These are phyloP conservation scores for Carcina quercana DNA, from an alignment of 2,888 invertebrate species.

Conservation along the genomic window DNA sequence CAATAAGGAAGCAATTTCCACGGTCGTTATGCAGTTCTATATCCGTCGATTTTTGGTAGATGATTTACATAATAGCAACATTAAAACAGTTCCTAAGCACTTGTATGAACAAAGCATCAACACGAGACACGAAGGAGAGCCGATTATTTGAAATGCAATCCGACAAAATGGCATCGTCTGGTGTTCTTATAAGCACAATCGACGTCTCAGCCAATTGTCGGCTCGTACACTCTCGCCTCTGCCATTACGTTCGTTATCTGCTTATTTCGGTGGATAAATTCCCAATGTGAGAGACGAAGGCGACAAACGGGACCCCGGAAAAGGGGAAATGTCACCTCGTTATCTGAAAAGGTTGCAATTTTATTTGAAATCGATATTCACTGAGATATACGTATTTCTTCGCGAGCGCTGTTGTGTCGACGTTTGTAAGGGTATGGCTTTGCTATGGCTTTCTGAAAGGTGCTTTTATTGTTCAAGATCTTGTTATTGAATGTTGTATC, in stretches of 20 bases:
- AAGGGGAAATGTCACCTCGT: slow-evolving; percentile 72
- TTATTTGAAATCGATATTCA: slow-evolving; percentile 74
- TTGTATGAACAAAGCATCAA: too few species aligned
- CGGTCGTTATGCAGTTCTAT: too few species aligned
- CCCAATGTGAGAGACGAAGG: slow-evolving; percentile 53
- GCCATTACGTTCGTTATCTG: slow-evolving; percentile 68
- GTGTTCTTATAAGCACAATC: slow-evolving; percentile 6
- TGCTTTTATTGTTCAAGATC: too few species aligned
- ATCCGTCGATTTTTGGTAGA: too few species aligned
- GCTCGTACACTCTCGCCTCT: slow-evolving; percentile 35
- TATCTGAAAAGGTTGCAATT: slow-evolving; percentile 74
- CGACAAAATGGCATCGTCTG: slow-evolving; percentile 19
- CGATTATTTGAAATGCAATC: slow-evolving; percentile 19
- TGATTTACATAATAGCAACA: too few species aligned
- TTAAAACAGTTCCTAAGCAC: too few species aligned
- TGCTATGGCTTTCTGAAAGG: slow-evolving; percentile 8
- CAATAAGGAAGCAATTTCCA: too few species aligned
- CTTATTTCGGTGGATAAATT: slow-evolving; percentile 73
- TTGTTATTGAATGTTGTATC: too few species aligned
- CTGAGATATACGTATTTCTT: slow-evolving; percentile 50
- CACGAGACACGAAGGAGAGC: too few species aligned
- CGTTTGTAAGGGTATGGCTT: slow-evolving; percentile 11
- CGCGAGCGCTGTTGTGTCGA: slow-evolving; percentile 26
- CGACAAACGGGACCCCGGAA: slow-evolving; percentile 55
- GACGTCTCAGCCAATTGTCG: slow-evolving; percentile 36